Base-by-base conservation (phyloP, 2,888 invertebrate species). In the Watsonalla cultraria region DNA sequence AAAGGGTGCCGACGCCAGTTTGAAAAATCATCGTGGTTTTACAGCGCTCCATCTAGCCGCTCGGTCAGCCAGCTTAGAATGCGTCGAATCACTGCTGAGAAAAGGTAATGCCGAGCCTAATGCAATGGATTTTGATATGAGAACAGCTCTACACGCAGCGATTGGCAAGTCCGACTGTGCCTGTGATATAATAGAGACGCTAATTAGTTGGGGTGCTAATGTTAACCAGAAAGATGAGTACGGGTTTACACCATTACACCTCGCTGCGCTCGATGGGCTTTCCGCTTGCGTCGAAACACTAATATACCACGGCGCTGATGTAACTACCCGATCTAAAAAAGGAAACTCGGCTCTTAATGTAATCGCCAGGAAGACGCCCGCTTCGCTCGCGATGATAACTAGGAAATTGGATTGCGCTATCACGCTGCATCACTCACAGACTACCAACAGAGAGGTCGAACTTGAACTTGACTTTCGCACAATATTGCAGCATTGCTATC, bases 41-140 rank as follows among this genome's bases (percentile, higher is more conserved):
- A 96, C 96, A 0, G 95, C 97, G 0, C 84, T 98, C 34, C 98
- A 98, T 81, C 84, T 97, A 63, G 97, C 97, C 0, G 94, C 96
- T 0, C 92, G 95, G 39, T 94, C 95, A 0, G 94, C 96, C 53
- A 95, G 96, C 49, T 87, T 95, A 53, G 96, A 97, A 73, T 96
- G 96, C 70, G 96, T 96, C 0, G 96, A 96, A 68, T 91, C 94
- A 2, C 85, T 97, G 47, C 78, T 97, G 33, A 90, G 94, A 47
- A 95, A 94, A 78, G 94, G 94, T 2, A 94, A 94, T 64, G 94
- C 95, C 0, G 94, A 96, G 71, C 94, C 96, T 0, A 96, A 96
- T 74, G 92, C 94, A 0, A 93, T 94, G 67, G 97, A 97, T 79
- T 94, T 93, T 61, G 96, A 96, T 78, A 94, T 95, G 72, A 90